These are phyloP conservation scores for Anarrhichthys ocellatus DNA, from an alignment of 2,113 vertebrate species.

Conservation along the genomic window DNA sequence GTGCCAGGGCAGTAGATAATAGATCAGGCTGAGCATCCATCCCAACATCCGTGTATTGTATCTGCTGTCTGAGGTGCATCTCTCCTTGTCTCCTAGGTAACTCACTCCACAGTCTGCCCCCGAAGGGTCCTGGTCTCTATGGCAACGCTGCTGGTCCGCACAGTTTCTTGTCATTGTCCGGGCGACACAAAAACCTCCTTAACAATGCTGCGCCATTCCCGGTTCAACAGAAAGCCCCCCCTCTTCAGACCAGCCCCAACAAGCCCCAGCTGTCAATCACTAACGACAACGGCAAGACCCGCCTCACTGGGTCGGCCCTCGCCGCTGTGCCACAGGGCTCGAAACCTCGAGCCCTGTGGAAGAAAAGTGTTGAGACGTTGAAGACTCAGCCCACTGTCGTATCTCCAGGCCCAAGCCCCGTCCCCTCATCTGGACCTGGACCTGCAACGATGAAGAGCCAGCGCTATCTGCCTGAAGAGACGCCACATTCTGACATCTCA, in stretches of 20 bases:
- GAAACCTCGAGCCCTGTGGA: slow-evolving; percentile 93
- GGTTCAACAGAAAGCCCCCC: slow-evolving; percentile 77
- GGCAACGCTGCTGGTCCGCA: slow-evolving; percentile 90
- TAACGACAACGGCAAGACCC: slow-evolving; percentile 86
- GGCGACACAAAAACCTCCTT: slow-evolving; percentile 93
- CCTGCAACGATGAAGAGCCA: slow-evolving; percentile 89
- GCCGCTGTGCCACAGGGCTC: slow-evolving; percentile 72
- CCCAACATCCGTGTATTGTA: slow-evolving; percentile 58
- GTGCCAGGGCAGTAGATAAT: slow-evolving; percentile 42
- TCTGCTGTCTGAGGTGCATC: slow-evolving; percentile 69
- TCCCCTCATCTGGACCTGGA: slow-evolving; percentile 72
- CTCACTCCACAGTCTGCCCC: slow-evolving; percentile 79
- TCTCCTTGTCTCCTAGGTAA: slow-evolving; percentile 81
- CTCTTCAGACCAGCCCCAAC: slow-evolving; percentile 88
- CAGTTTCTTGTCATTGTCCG: slow-evolving; percentile 84
- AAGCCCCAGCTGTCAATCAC: slow-evolving; percentile 91
- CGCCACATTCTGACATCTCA: slow-evolving; percentile 91
- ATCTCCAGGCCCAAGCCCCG: slow-evolving; percentile 53
- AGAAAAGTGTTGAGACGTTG: slow-evolving; percentile 94
- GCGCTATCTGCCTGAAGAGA: slow-evolving; percentile 93
- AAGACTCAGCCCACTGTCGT: slow-evolving; percentile 86
- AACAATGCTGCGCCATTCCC: slow-evolving; percentile 93
- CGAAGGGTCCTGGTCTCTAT: slow-evolving; percentile 86
- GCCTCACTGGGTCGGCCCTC: slow-evolving; percentile 52
- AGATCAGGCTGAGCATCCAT: slow-evolving; percentile 50